These are phyloP conservation scores for Oxycera nigricornis DNA, from an alignment of 2,888 invertebrate genomes.

Conservation along the genomic window DNA sequence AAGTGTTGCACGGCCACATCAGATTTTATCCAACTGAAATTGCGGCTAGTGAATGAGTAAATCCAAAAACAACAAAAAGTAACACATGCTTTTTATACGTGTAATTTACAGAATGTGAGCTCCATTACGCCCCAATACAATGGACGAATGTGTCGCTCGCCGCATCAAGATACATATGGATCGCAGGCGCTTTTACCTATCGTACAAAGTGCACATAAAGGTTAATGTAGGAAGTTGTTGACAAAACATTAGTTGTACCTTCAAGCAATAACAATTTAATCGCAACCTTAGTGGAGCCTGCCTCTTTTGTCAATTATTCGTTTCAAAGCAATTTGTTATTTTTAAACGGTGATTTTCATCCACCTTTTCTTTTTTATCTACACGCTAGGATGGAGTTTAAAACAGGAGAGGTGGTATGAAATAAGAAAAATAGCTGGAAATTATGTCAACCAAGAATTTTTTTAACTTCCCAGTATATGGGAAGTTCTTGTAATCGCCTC, in stretches of 20 bases:
- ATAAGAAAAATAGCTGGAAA: too few relatives aligned
- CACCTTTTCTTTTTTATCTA: too few relatives aligned
- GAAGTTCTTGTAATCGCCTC: too few relatives aligned
- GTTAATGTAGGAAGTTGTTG: conserved; percentile 11
- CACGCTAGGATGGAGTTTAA: too few relatives aligned
- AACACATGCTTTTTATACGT: conserved; percentile 20
- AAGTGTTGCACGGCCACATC: background rate
- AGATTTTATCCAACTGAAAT: background rate
- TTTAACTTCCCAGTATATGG: too few relatives aligned
- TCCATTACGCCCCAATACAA: conserved; percentile 9
- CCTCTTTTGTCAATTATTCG: background rate
- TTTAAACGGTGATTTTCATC: too few relatives aligned
- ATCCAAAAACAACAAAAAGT: background rate
- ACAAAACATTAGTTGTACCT: background rate
- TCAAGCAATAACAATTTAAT: background rate
- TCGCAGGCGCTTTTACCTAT: too few relatives aligned
- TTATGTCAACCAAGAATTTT: too few relatives aligned
- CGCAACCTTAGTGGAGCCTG: background rate
- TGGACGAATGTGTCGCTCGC: background rate
- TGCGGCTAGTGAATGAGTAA: background rate
- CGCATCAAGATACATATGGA: background rate
- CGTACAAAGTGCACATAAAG: background rate
- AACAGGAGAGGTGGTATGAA: too few relatives aligned
- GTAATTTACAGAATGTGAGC: conserved; percentile 21
- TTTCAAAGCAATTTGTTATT: too few relatives aligned